Base-by-base conservation (phyloP, 2,888 invertebrate genomes). In the Heteromyza rotundicornis region DNA sequence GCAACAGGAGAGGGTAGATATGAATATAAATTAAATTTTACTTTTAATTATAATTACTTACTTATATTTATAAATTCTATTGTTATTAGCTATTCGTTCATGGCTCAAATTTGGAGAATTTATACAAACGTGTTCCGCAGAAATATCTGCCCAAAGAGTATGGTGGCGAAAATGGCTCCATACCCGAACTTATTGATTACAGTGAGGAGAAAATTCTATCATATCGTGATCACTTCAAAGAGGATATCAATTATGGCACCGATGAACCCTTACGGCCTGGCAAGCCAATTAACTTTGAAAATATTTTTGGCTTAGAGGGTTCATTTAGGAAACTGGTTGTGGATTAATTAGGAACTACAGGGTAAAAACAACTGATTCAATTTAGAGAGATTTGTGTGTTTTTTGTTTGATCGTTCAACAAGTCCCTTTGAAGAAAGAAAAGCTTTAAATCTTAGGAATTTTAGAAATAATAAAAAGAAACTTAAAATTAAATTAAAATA, bases 71-170 rank as follows among this genome's bases (percentile, higher is more conserved):
- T n/a, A n/a, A n/a, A n/a, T n/a, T n/a, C n/a, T n/a, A n/a, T n/a
- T n/a, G n/a, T 40, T n/a, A 19, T n/a, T 22, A 10, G n/a, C n/a
- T n/a, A 17, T 40, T 16, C 53, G 47, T 55, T 49, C n/a, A n/a
- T 44, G 53, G 27, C 78, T 87, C 88, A 62, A 80, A 86, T 65
- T 84, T 86, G 65, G 87, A 89, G 2, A 86, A 86, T n/a, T 80
- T 91, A 44, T 88, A 88, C 72, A 83, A 88, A 68, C 74, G 85
- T 63, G 83, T 90, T 51, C 89, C 90, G 0, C 85, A 86, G 74
- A 84, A 86, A 17, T 83, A 88, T 52, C 78, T 91, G 51, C 90
- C 90, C 1, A 82, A 75, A 1, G 90, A 91, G 76, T 90, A 90
- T 72, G 90, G 90, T 10, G 91, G 91, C 53, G 85, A 85, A 32